Base-by-base conservation (phyloP, 2,888 invertebrate species). In the Penaeus monodon region DNA sequence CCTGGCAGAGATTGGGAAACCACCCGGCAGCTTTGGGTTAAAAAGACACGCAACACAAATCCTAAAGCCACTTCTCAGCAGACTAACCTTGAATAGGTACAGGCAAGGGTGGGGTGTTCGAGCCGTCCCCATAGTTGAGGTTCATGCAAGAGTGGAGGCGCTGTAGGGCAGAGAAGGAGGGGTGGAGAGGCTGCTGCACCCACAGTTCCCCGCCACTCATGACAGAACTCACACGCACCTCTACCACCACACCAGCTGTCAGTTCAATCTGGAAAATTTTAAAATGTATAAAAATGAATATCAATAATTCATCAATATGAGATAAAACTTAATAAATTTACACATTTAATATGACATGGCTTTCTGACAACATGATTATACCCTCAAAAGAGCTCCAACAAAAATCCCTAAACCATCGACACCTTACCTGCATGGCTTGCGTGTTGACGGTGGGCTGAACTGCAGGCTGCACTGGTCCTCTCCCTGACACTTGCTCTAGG, bases 151-250 rank as follows among this genome's bases (percentile, higher is more conserved):
- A 91, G 22, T 87, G 85, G 91, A 98, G 94, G 89, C 95, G 94
- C 91, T 96, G 95, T 91, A 99, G 94, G 87, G 96, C 95, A 29
- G 96, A 96, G 94, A 96, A 98, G 76, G 98, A 96, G 12, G 99
- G 98, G 93, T 99, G 99, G 88, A 97, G 95, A 6, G 98, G 98
- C 93, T 98, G 96, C 93, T 99, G 99, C 88, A 99, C 94, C 93
- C 99, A 99, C 92, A 99, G 94, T 92, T 98, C 97, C 74, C 96
- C 96, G 82, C 97, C 96, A 90, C 95, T 95, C 90, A 97, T 95
- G 92, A 98, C 94, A 91, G 96, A 96, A 92, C 97, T 97, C 91
- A 99, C 94, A 90, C 96, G 95, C 49, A 98, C 97, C 93, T 99
- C 99, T 92, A 98, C 97, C 92, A 97, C 96, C 84, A 98, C 96